Base-by-base conservation (phyloP, 2,888 invertebrate genomes). In the Pammene fasciana region DNA sequence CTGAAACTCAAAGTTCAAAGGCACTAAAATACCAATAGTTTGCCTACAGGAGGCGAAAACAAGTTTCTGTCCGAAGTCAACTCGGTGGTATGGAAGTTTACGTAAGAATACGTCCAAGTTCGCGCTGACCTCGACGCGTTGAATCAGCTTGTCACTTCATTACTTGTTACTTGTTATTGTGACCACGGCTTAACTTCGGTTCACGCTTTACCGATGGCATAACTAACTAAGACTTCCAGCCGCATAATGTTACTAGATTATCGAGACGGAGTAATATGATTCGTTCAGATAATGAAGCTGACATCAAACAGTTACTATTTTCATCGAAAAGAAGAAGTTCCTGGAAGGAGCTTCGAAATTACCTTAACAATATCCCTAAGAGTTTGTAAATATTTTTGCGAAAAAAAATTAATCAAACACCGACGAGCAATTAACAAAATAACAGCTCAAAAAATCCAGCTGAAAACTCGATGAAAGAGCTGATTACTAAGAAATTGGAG, bases 91-190 rank as follows among this genome's bases (percentile, higher is more conserved):
- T 68, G 55, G 45, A 57, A 65, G 68, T 68, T 68, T 59, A 60
- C 59, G 70, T 70, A 70, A 65, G 59, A 65, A 60, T 60, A 54
- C 48, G 65, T 41, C 68, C 57, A 70, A 70, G 60, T 70, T 70
- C 70, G 68, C 68, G 59, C 18, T 73, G 74, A 73, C 74, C 74
- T 73, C 71, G 72, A 41, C 45, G 54, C 52, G 71, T 65, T 56
- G 67, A 56, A 65, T 71, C 67, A 48, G 66, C 55, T 73, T 70
- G 72, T 64, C 73, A 71, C 67, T 66, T 73, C 72, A 70, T 74
- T 74, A 73, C 61, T 66, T 54, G 65, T 74, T 74, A 73, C 61
- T 66, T 54, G 65, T 60, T 65, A 61, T 70, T 65, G 64, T 64
- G 65, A 46, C 48, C 46, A 62, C 45, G 55, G 41, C 43, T 59